These are phyloP conservation scores for Pocillopora damicornis DNA, from an alignment of 64 coral and sea anemone genomes.

Conservation along the genomic window DNA sequence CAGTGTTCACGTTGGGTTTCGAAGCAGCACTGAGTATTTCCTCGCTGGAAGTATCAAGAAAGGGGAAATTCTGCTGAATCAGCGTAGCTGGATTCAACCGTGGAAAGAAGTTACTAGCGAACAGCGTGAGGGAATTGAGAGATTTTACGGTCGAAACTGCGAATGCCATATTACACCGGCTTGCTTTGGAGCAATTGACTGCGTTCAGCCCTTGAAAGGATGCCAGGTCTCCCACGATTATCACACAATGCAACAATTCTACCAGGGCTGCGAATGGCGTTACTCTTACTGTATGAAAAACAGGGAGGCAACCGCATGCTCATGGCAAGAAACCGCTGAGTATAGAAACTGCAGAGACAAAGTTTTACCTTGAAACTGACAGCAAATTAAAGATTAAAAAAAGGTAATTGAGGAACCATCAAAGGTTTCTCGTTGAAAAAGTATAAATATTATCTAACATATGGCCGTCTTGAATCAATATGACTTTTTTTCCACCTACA, in stretches of 20 bases:
- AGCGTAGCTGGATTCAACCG: conserved; percentile 9
- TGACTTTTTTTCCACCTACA: too few species aligned
- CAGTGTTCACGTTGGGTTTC: neutral
- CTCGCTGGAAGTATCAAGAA: conserved; percentile 6
- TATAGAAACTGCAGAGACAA: neutral
- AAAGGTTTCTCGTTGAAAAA: too few species aligned
- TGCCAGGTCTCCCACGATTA: neutral
- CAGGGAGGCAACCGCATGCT: conserved; percentile 23
- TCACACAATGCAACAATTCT: neutral
- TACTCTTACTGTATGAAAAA: conserved; percentile 40
- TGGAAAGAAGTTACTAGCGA: conserved; percentile 20
- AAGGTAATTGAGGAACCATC: too few species aligned
- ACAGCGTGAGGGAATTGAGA: conserved; percentile 28
- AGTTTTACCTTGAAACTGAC: neutral
- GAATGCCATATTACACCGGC: conserved; percentile 24
- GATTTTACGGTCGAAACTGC: conserved; percentile 45
- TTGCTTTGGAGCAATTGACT: neutral
- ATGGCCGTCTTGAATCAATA: too few species aligned
- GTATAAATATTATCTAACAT: too few species aligned
- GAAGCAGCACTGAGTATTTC: conserved; percentile 7
- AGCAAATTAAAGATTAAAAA: too few species aligned
- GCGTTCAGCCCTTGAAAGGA: neutral
- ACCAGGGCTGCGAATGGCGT: conserved; percentile 28
- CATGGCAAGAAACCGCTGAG: conserved; percentile 33
- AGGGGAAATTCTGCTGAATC: conserved; percentile 11